phyloP scores from a whole-genome alignment of 2,888 invertebrate genomes.

The Chrysomela aeneicollis region DNA sequence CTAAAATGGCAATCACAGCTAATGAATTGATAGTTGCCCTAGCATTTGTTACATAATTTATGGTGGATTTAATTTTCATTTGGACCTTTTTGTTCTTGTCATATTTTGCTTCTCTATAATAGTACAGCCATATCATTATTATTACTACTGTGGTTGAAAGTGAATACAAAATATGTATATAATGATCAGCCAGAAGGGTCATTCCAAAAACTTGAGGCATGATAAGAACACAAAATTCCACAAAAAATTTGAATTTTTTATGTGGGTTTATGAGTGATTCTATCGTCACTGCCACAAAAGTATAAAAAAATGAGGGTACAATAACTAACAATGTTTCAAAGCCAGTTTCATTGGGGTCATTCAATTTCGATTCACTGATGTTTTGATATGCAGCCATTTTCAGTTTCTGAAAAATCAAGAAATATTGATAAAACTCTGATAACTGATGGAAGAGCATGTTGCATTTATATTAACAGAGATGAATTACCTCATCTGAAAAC shows the following conservation, averaged over 20 bases:
- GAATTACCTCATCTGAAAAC: no score
- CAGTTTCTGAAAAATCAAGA: not conserved
- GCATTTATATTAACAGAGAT: no score
- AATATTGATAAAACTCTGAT: no score
- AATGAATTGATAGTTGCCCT: conserved; percentile 76
- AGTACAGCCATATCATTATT: not conserved
- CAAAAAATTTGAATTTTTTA: conserved; percentile 39
- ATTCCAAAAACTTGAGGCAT: conserved; percentile 66
- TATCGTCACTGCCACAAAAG: conserved; percentile 51
- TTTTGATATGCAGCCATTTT: not conserved
- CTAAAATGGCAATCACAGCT: conserved; percentile 85
- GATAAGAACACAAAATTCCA: conserved; percentile 68
- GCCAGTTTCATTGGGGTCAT: conserved; percentile 62
- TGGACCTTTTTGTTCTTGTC: not conserved
- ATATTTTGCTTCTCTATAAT: not conserved
- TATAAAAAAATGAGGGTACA: conserved; percentile 54
- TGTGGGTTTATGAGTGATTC: conserved; percentile 41
- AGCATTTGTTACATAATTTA: conserved; percentile 69
- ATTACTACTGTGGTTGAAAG: conserved; percentile 27
- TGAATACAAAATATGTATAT: conserved; percentile 40
- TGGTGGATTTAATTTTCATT: conserved; percentile 27
- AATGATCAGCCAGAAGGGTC: conserved; percentile 64
- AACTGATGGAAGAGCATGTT: no score
- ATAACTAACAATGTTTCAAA: conserved; percentile 61
- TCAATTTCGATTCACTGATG: not conserved